Base-by-base conservation (phyloP, 2,797 vertebrate genomes). In the Rhabdomys pumilio region DNA sequence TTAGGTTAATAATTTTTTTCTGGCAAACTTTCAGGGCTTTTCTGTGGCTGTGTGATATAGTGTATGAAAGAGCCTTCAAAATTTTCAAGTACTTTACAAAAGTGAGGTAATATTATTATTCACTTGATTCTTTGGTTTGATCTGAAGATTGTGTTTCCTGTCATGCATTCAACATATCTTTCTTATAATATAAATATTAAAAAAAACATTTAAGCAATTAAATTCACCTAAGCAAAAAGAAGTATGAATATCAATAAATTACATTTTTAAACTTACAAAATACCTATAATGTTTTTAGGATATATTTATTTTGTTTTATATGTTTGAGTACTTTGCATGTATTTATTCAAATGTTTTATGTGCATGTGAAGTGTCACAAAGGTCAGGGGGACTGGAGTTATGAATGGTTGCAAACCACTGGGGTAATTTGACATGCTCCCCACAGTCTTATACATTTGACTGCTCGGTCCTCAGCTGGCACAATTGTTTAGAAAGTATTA, bases 1-100 rank as follows among this genome's bases (percentile, higher is more conserved):
- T 77, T 77, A 8, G 59, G 41, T 84, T 97, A 94, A 91, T 95
- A 91, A 97, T 95, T 96, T 95, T 83, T 96, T 29, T 12, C 29
- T 94, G 83, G 80, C 38, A 95, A 92, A 75, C 53, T 86, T 34
- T 65, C 13, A 44, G 29, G 53, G 24, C 15, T 86, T 92, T 83
- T 89, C 76, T 79, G 92, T 22, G 38, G 10, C 90, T 94, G 0
- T 50, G 59, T 95, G 90, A 75, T 26, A 80, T 69, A 92, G 53
- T 72, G 19, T 86, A 79, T 65, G 55, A 92, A 97, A 93, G 47
- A 93, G 24, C 0, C 77, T 93, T 88, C 84, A 65, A 89, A 86
- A 91, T 29, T 80, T 22, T 38, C 34, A 75, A 86, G 19, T 79
- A 26, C 65, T 87, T 93, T 89, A 80, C 69, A 80, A 82, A 82